Base-by-base conservation (phyloP, 2,888 invertebrate genomes). In the Drosophila merina region DNA sequence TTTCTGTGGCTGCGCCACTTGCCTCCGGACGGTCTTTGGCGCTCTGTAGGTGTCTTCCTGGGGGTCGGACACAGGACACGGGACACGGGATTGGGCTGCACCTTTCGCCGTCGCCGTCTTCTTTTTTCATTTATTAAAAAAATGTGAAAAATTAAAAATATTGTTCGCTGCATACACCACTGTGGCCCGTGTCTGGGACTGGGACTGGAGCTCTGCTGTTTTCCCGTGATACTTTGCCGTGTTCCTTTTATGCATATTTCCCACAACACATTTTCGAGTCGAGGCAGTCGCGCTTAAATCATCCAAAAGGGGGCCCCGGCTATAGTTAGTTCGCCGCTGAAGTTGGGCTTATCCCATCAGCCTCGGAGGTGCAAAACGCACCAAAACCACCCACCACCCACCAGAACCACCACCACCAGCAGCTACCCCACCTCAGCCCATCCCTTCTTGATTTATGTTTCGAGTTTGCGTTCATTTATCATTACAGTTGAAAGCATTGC, bases 401-500 rank as follows among this genome's bases (percentile, higher is more conserved):
- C 28, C 28, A 28, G 28, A 6, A 51, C 10, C 50, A 2, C 33
- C 50, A n/a, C 25, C 50, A n/a, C 25, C 6, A 14, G 10, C 76
- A 28, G 28, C 20, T 20, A 20, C 42, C 40, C 71, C 64, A 36
- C 36, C 36, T 6, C 36, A 36, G 30, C 54, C 30, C 63, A 14
- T 26, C 36, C 44, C 42, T 6, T 42, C 31, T 75, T 82, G 82
- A 82, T 82, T 82, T 82, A 82, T 82, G 88, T 88, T 63, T 86
- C 55, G 88, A 82, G 88, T 82, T 82, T 87, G 82, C 82, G 77
- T 87, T 87, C 82, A 82, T 82, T 82, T 82, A 82, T 82, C 82
- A 82, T 82, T 82, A 82, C 88, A 82, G 88, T 85, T 82, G 82
- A 87, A 87, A 82, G 82, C 82, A 82, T 87, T 86, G 72, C 75